Evolutionary conservation across 2,888 invertebrate species (phyloP).

Genomic region (Dicranocentrus wangi): DNA sequence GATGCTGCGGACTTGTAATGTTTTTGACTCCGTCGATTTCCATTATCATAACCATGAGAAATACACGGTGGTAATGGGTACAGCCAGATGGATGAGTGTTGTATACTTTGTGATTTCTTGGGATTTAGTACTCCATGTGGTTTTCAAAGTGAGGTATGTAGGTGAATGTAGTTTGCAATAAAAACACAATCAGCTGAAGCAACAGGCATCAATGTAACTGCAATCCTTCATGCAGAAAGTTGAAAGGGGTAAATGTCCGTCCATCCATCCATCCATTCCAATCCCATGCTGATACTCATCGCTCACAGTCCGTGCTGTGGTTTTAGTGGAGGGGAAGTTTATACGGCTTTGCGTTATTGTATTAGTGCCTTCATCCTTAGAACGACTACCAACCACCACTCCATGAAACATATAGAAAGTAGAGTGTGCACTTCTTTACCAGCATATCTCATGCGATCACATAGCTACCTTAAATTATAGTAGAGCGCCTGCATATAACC

Average conservation of each 20-base stretch:
- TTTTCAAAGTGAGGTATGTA: slow-evolving; percentile 14
- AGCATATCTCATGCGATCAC: slow-evolving; percentile 35
- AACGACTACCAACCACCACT: too few species aligned
- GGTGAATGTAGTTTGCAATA: slow-evolving; percentile 1
- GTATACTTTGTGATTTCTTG: too few species aligned
- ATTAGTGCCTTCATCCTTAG: too few species aligned
- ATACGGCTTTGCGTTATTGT: slow-evolving; percentile 16
- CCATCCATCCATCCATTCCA: slow-evolving; percentile 50
- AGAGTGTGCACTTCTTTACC: neutral
- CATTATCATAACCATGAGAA: too few species aligned
- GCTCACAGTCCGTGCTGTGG: slow-evolving; percentile 31
- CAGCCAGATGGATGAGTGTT: too few species aligned
- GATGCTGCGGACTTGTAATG: too few species aligned
- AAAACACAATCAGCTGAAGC: slow-evolving; percentile 9
- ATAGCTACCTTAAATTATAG: slow-evolving; percentile 6
- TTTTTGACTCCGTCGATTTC: too few species aligned
- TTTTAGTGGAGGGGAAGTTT: slow-evolving; percentile 3
- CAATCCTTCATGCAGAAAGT: slow-evolving; percentile 58
- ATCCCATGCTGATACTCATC: slow-evolving; percentile 24
- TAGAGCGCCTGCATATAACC: too few species aligned
- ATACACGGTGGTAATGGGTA: too few species aligned
- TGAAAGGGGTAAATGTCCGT: slow-evolving; percentile 66
- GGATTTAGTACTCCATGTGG: too few species aligned
- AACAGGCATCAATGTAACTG: slow-evolving; percentile 13
- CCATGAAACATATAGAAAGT: slow-evolving; percentile 40